phyloP scores from a whole-genome alignment of 2,113 vertebrate genomes.

The Axis porcinus region DNA sequence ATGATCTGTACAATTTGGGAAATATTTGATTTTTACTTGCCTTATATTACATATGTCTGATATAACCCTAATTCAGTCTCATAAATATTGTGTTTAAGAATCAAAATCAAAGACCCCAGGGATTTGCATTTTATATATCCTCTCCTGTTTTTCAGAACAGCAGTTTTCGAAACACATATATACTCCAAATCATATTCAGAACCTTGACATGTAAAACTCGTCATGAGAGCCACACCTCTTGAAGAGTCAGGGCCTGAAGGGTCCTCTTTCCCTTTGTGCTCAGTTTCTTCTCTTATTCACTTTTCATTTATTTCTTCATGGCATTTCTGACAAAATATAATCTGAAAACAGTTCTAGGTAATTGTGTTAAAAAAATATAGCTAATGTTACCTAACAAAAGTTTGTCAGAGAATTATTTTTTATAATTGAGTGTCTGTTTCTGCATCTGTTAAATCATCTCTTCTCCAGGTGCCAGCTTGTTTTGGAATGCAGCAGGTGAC shows the following conservation, averaged over 20 bases:
- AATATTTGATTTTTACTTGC: constrained; percentile 22
- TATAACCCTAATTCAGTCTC: not conserved
- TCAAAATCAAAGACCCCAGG: constrained; percentile 18
- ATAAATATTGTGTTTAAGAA: not conserved
- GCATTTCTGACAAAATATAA: constrained; percentile 27
- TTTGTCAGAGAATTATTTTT: not conserved
- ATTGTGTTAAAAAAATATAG: not conserved
- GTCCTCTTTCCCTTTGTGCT: not conserved
- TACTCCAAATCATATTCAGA: not conserved
- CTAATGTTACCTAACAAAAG: not conserved
- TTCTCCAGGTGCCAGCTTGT: constrained; percentile 91
- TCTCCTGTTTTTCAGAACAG: not conserved
- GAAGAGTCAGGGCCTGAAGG: not conserved
- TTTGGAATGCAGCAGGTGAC: constrained; percentile 83
- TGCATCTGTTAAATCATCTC: not conserved
- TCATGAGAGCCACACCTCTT: not conserved
- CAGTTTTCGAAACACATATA: not conserved
- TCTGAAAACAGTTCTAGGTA: not conserved
- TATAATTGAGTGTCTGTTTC: not conserved
- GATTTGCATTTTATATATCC: constrained; percentile 9
- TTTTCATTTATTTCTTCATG: not conserved
- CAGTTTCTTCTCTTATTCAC: not conserved
- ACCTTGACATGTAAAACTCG: not conserved
- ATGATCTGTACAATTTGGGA: not conserved
- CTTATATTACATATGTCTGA: not conserved